These are phyloP conservation scores for Hofmannophila pseudospretella DNA, from an alignment of 2,888 invertebrate genomes.

Conservation along the genomic window DNA sequence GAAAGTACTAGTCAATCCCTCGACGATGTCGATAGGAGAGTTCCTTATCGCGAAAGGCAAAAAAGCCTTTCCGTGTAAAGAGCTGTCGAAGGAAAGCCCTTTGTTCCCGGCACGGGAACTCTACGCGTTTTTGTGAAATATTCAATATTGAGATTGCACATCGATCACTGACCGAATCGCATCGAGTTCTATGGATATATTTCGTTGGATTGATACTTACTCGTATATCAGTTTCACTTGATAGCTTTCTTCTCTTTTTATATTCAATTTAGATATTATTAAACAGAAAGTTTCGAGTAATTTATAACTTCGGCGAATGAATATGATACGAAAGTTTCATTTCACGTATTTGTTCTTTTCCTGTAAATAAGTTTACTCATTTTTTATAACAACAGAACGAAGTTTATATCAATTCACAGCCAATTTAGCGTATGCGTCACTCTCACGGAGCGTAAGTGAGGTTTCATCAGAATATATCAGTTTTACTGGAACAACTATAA, in stretches of 20 bases:
- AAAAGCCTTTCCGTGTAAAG: slow-evolving; percentile 73
- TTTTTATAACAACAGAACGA: slow-evolving; percentile 1
- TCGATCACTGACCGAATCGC: slow-evolving; percentile 10
- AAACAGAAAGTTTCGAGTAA: no score
- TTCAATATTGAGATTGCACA: slow-evolving; percentile 14
- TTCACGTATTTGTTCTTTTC: no score
- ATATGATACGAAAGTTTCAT: no score
- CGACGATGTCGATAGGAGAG: slow-evolving; percentile 31
- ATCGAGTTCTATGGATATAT: not conserved
- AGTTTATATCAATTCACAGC: slow-evolving; percentile 17
- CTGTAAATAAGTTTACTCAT: not conserved
- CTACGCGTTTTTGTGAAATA: slow-evolving; percentile 6
- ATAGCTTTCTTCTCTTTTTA: no score
- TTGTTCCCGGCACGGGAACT: slow-evolving; percentile 45
- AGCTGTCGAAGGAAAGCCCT: slow-evolving; percentile 60
- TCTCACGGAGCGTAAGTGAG: not conserved
- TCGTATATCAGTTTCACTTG: not conserved
- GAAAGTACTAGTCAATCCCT: slow-evolving; percentile 40
- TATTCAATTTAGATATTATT: no score
- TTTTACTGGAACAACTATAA: slow-evolving; percentile 5
- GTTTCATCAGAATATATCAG: slow-evolving; percentile 15
- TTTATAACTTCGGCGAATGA: no score
- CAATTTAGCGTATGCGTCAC: slow-evolving; percentile 20
- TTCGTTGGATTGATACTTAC: not conserved
- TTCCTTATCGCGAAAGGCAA: slow-evolving; percentile 64